Base-by-base conservation (phyloP, 30 jellyfish, hydroid and myxozoan genomes). In the Turritopsis rubra region DNA sequence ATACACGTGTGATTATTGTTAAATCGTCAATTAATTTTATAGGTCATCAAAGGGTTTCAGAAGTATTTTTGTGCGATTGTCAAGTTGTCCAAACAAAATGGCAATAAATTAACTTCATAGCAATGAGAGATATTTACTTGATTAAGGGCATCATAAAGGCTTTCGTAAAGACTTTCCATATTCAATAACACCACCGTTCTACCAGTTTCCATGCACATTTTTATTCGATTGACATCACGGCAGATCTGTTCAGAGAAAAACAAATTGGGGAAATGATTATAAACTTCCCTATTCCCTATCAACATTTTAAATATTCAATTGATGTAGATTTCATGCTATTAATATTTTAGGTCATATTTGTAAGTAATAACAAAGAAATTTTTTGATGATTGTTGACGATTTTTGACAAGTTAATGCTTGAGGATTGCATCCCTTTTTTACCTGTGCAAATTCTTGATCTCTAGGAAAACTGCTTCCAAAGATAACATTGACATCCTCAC, bases 201-300 rank as follows among this genome's bases (percentile, higher is more conserved):
- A n/a, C 96, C 96, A 29, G 94, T 80, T 72, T 89, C 96, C 96
- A 89, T 89, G 91, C 94, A 85, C 22, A 89, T 88, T 54, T 89
- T 89, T 1, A 89, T 85, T 31, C 88, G 81, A 82, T 89, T 89
- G 26, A 89, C 85, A 83, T 85, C 91, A 16, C 95, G 83, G 83
- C 96, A 89, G 31, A 89, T 79, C 95, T 85, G 75, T 7, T 79
- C 28, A 68, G 72, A 9, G 1, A 79, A 80, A 16, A 5, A 1
- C 25, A 75, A 75, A 8, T 16, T 16, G 30, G 18, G 25, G 16
- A 54, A 16, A 54, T 18, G 18, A 54, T 54, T 54, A 54, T 54
- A 54, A n/a, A n/a, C n/a, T n/a, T n/a, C n/a, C n/a, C n/a, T n/a
- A n/a, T n/a, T n/a, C n/a, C n/a, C n/a, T n/a, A n/a, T n/a, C n/a